These are phyloP conservation scores for Grammomys surdaster DNA, from an alignment of 2,113 vertebrate species.

Conservation along the genomic window DNA sequence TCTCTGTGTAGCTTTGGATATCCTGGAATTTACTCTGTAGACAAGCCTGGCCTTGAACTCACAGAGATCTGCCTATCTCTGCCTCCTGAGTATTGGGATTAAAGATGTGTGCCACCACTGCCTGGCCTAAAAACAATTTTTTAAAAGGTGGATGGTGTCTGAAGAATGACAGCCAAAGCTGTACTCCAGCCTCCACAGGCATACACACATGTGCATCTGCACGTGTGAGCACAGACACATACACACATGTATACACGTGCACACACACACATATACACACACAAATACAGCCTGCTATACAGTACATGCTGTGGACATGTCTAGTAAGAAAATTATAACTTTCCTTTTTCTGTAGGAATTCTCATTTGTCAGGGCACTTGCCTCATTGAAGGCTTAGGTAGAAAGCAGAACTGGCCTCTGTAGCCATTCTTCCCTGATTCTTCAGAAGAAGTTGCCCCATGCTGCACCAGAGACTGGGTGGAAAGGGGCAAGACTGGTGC, in stretches of 20 bases:
- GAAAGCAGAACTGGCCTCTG: not conserved
- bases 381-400: not conserved
- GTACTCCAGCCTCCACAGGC: not conserved
- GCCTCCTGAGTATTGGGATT: too few species aligned
- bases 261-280: not conserved
- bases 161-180: not conserved
- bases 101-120: too few species aligned
- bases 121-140: too few species aligned
- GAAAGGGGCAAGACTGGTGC: not conserved
- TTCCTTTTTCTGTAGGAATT: not conserved
- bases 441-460: not conserved
- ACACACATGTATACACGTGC: not conserved
- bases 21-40: too few species aligned
- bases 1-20: too few species aligned
- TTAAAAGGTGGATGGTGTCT: not conserved
- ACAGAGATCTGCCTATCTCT: too few species aligned
- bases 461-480: not conserved
- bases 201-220: not conserved
- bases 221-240: not conserved
- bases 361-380: not conserved
- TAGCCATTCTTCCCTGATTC: not conserved
- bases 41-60: too few species aligned
- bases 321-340: not conserved
- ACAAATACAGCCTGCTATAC: not conserved
- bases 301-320: not conserved